phyloP scores from a whole-genome alignment of 92 coral and sea anemone genomes.

The Hydrozoanthus gracilis region DNA sequence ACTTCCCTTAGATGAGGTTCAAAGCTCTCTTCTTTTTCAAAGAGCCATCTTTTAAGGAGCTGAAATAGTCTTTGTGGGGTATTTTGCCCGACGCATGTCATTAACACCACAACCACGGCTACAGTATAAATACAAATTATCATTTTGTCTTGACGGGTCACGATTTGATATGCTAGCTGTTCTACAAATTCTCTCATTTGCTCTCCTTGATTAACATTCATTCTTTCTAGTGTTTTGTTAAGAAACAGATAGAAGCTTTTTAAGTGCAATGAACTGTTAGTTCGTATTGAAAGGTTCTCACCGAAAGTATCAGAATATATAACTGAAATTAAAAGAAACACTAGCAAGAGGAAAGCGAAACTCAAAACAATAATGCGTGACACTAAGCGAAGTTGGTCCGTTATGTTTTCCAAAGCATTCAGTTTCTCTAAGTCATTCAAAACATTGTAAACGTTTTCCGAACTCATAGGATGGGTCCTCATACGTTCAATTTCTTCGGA shows the following conservation, averaged over 20 bases:
- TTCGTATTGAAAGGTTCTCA: background rate
- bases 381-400: background rate
- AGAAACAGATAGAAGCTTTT: slow-evolving; percentile 11
- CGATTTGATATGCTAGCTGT: background rate
- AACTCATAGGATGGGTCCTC: slow-evolving; percentile 30
- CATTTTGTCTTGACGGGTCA: slow-evolving; percentile 5
- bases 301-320: background rate
- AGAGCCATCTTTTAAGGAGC: background rate
- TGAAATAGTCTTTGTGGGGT: background rate
- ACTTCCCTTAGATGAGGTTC: slow-evolving; percentile 34
- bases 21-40: background rate
- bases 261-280: slow-evolving; percentile 12
- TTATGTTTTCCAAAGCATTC: slow-evolving; percentile 16
- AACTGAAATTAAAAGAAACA: background rate
- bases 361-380: background rate
- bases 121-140: background rate
- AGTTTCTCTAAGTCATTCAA: slow-evolving; percentile 29
- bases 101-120: background rate
- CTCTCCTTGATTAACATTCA: slow-evolving; percentile 15
- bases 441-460: slow-evolving; percentile 17
- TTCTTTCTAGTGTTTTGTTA: slow-evolving; percentile 14
- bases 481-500: slow-evolving; percentile 9
- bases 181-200: background rate
- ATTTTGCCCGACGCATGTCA: slow-evolving; percentile 11
- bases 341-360: background rate